A percentile compares a stretch with the other conserved stretches of the same genome.
Evolutionary conservation across 2,888 invertebrate genomes (phyloP).

Genomic region (Leuctra nigra): DNA sequence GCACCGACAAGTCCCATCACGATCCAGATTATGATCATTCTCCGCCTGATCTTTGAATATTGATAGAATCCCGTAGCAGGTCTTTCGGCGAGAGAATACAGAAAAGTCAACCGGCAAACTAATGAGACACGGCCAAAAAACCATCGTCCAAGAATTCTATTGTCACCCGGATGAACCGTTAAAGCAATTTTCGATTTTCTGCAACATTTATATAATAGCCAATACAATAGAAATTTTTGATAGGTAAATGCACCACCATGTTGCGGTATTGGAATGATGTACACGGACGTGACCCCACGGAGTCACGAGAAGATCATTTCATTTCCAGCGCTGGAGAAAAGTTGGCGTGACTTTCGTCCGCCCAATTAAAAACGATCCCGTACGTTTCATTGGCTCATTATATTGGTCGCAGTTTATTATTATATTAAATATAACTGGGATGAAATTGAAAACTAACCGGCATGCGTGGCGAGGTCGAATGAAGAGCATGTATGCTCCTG

Average conservation of each 20-base stretch:
- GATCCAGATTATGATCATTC: too few species aligned
- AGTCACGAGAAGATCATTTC: background rate
- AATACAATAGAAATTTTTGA: background rate
- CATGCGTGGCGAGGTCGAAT: background rate
- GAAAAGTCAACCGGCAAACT: too few species aligned
- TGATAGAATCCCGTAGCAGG: too few species aligned
- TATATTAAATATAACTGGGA: background rate
- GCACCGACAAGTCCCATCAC: too few species aligned
- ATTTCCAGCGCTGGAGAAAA: background rate
- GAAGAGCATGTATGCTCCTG: background rate
- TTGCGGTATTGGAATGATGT: background rate
- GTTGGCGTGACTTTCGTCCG: background rate
- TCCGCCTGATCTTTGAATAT: too few species aligned
- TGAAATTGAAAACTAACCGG: conserved; percentile 8
- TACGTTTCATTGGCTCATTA: background rate
- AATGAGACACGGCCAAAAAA: too few species aligned
- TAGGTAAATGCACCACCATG: background rate
- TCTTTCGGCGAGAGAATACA: too few species aligned
- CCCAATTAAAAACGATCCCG: conserved; percentile 1
- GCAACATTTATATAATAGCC: conserved; percentile 2
- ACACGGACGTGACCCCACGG: background rate
- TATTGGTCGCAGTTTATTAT: conserved; percentile 2
- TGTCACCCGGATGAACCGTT: background rate
- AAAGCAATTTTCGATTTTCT: conserved; percentile 6
- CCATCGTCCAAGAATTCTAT: too few species aligned